These are phyloP conservation scores for Pardalotus punctatus DNA, from an alignment of 2,113 vertebrate species.

Conservation along the genomic window DNA sequence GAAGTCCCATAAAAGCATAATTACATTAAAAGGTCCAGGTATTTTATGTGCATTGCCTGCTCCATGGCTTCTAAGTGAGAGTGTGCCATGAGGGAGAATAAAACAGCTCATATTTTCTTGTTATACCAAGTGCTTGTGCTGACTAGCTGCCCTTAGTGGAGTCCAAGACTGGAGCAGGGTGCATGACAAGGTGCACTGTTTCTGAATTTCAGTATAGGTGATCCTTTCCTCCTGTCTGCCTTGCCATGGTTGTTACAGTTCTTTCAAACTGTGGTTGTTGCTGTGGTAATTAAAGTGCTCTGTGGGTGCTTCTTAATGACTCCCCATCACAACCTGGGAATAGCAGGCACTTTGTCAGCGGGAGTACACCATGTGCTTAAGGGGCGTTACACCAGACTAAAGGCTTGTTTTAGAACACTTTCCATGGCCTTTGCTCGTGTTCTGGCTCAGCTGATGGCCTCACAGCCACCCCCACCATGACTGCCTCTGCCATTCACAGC, in stretches of 20 bases:
- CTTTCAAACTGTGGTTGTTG: neutral
- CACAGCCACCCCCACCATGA: rapidly evolving
- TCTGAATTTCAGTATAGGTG: neutral
- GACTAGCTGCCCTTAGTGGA: neutral
- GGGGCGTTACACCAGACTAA: neutral
- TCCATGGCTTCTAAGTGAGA: neutral
- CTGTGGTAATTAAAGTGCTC: conserved; percentile 29
- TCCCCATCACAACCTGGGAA: neutral
- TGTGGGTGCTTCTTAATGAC: neutral
- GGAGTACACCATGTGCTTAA: neutral
- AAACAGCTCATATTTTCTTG: conserved; percentile 25
- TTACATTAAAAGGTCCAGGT: conserved; percentile 27
- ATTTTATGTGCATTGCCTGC: conserved; percentile 35
- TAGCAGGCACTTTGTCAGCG: neutral
- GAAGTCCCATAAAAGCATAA: conserved; percentile 44
- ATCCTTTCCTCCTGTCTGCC: conserved; percentile 20
- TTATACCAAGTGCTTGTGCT: conserved; percentile 6
- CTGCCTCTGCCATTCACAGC: neutral
- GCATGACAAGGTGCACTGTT: neutral
- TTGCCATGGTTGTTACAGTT: neutral
- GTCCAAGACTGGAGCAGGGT: neutral
- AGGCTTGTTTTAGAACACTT: neutral
- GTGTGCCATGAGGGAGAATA: neutral
- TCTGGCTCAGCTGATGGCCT: neutral
- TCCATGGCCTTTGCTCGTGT: neutral